Percentiles rank a stretch among this genome's conserved stretches.
Evolutionary conservation across 2,888 invertebrate species (phyloP).

Genomic region (Gymnoscelis rufifasciata): DNA sequence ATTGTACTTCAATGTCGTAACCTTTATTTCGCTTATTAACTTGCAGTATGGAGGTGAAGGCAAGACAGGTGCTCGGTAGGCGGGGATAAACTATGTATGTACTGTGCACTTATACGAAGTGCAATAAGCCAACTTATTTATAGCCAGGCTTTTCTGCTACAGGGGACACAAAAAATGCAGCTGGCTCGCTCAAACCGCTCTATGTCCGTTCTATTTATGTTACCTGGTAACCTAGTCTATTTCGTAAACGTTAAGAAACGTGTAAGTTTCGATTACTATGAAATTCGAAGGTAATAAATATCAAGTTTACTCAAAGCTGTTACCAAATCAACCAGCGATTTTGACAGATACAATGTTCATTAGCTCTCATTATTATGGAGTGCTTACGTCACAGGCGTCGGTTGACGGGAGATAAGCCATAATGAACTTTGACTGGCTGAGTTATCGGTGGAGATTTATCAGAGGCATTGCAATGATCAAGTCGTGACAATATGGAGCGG

Average conservation of each 20-base stretch:
- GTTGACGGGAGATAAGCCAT: conserved; percentile 19
- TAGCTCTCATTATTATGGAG: neutral
- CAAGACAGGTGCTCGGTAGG: conserved; percentile 53
- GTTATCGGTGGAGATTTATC: conserved; percentile 65
- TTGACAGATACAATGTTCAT: conserved; percentile 51
- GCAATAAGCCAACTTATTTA: conserved; percentile 56
- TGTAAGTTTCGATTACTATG: conserved; percentile 49
- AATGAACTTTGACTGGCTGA: conserved; percentile 42
- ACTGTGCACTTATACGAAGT: conserved; percentile 41
- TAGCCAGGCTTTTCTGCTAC: conserved; percentile 42
- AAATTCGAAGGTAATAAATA: conserved; percentile 63
- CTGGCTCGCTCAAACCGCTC: conserved; percentile 29
- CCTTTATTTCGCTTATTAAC: conserved; percentile 21
- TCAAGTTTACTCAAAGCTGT: conserved; percentile 63
- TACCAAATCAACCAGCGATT: conserved; percentile 64
- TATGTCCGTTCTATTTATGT: conserved; percentile 4
- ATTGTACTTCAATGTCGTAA: conserved; percentile 18
- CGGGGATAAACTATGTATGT: conserved; percentile 31
- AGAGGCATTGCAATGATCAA: conserved; percentile 51
- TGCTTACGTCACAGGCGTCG: conserved; percentile 29
- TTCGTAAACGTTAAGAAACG: conserved; percentile 42
- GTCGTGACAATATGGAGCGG: conserved; percentile 72
- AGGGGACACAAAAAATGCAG: conserved; percentile 32
- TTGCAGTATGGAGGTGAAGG: conserved; percentile 41
- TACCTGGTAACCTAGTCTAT: conserved; percentile 22